Evolutionary conservation across 2,113 vertebrate genomes (phyloP).

Genomic region (Chitala chitala): DNA sequence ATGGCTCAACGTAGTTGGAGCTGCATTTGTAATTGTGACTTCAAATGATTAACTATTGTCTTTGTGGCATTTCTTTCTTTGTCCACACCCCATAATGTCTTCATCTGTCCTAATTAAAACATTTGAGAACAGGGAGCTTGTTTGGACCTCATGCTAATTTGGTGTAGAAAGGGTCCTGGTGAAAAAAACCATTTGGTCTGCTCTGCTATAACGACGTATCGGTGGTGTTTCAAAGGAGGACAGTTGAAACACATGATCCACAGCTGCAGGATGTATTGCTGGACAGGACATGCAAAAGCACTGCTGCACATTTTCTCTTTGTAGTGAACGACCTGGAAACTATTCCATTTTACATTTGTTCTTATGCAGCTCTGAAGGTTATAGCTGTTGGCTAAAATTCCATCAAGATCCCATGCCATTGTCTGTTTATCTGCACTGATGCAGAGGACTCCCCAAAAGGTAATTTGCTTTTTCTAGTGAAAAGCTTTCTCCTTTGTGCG

Average conservation of each 20-base stretch:
- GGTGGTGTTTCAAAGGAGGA: background rate
- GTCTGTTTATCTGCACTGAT: slow-evolving; percentile 2
- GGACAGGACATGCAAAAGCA: background rate
- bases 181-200: too few species aligned
- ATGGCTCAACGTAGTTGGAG: too few species aligned
- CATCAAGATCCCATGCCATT: background rate
- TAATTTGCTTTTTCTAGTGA: background rate
- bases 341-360: background rate
- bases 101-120: too few species aligned
- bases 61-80: too few species aligned
- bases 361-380: background rate
- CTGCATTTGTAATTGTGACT: too few species aligned
- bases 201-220: background rate
- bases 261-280: background rate
- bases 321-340: background rate
- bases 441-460: background rate
- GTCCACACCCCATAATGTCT: too few species aligned
- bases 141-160: too few species aligned
- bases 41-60: too few species aligned
- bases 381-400: background rate
- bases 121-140: too few species aligned
- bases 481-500: slow-evolving; percentile 3
- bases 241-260: background rate
- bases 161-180: too few species aligned
- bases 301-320: background rate